These are phyloP conservation scores for Xestoiulus laeticollis DNA, from an alignment of 2,888 invertebrate genomes.

Conservation along the genomic window DNA sequence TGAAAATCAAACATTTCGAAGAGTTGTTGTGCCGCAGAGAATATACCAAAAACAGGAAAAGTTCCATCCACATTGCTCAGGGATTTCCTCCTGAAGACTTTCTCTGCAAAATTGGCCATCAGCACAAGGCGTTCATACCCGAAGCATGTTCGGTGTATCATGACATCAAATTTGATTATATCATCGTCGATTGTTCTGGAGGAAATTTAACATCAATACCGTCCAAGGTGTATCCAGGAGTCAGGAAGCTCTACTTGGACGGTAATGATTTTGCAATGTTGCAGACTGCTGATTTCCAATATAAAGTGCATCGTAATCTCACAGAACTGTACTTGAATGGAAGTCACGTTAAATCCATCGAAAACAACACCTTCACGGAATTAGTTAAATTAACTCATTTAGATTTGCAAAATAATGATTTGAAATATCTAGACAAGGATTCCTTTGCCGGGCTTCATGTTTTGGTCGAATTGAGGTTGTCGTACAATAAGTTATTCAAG, in stretches of 20 bases:
- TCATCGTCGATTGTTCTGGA: constrained; percentile 4
- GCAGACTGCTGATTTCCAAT: background rate
- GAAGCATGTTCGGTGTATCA: background rate
- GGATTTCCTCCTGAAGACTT: background rate
- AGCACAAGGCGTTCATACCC: background rate
- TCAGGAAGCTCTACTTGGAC: background rate
- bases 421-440: background rate
- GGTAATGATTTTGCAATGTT: background rate
- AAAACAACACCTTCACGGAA: background rate
- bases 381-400: background rate
- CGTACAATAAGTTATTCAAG: background rate
- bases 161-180: background rate
- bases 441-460: background rate
- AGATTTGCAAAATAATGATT: constrained; percentile 30
- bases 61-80: background rate
- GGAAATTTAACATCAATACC: constrained; percentile 12
- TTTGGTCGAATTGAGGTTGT: background rate
- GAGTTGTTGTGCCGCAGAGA: background rate
- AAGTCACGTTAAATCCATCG: background rate
- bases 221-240: background rate
- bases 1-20: background rate
- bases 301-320: background rate
- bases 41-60: background rate
- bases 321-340: background rate
- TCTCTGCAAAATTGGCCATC: background rate